Base-by-base conservation (phyloP, 2,113 vertebrate species). In the Rhodinocichla rosea region DNA sequence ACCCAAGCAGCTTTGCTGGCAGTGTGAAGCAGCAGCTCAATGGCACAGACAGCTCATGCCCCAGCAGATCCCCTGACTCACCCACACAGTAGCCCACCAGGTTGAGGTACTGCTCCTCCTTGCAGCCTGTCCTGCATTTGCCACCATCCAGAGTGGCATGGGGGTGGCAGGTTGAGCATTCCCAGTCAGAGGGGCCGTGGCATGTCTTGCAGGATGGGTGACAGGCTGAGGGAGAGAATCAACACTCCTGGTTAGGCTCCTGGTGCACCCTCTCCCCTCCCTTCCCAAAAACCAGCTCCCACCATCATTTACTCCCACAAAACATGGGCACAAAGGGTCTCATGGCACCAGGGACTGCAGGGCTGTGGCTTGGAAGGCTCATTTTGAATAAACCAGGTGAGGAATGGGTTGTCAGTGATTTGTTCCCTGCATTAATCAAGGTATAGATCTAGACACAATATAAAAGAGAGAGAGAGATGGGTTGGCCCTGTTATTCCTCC, bases 151-250 rank as follows among this genome's bases (percentile, higher is more conserved):
- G 94, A 44, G 93, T 83, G 4, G 97, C 78, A 0, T 98, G 98
- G 30, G 98, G 98, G 13, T 98, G 98, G 85, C 99, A 99, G 69
- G 94, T 91, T 6, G 92, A 62, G 59, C 99, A 99, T 35, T 99
- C 98, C 10, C 89, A 63, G 4, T 98, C 98, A 5, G 97, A 98
- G 4, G 98, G 96, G 24, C 98, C 98, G 0, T 3, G 92, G 89
- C 99, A 99, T 0, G 97, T 97, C 94, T 95, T 98, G 85, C 99
- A 99, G 80, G 98, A 97, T 1, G 98, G 98, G 53, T 99, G 98
- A 75, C 99, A 99, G 37, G 97, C 99, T 99, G 64, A 22, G 6
- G 4, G 30, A 50, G 30, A 78, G 55, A 83, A 85, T 1, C 52
- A 64, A 65, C 44, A 37, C 44, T 64, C 15, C 15, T 39, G 20